Percentiles rank a stretch among this genome's conserved stretches.
phyloP scores from a whole-genome alignment of 2,888 invertebrate species.

The Gymnosoma rotundatum region DNA sequence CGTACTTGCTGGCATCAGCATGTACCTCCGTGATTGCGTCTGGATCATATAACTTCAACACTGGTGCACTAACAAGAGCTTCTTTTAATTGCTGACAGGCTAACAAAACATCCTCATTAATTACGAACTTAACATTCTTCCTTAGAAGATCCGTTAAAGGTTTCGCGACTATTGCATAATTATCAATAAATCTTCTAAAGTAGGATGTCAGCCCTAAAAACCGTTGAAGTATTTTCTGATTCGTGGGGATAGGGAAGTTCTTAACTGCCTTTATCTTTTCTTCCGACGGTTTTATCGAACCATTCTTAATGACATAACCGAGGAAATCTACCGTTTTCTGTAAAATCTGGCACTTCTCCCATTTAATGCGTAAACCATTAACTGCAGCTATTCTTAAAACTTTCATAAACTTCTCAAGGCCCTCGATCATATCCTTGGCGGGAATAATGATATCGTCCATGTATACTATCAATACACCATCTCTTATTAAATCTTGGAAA shows the following conservation, averaged over 20 bases:
- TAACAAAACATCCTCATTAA: background rate
- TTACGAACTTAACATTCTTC: background rate
- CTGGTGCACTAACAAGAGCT: background rate
- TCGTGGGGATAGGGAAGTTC: no score
- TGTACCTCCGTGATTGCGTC: constrained; percentile 68
- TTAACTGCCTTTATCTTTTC: background rate
- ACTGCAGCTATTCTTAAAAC: no score
- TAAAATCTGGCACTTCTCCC: no score
- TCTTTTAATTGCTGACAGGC: background rate
- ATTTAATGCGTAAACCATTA: no score
- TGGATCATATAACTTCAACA: constrained; percentile 53
- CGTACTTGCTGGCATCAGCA: constrained; percentile 68
- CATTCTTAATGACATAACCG: background rate
- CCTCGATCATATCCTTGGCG: no score
- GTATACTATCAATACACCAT: no score
- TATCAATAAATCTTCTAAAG: background rate
- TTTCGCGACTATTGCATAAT: background rate
- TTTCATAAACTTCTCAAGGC: no score
- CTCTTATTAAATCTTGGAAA: no score
- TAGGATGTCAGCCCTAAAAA: background rate
- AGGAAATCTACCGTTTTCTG: background rate
- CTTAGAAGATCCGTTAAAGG: background rate
- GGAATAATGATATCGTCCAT: background rate
- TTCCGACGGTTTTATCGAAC: background rate
- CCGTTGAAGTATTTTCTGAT: background rate